A percentile compares a stretch with the other conserved stretches of the same genome.
Evolutionary conservation across 2,888 invertebrate species (phyloP).

Genomic region (Cerceris ruficornis): DNA sequence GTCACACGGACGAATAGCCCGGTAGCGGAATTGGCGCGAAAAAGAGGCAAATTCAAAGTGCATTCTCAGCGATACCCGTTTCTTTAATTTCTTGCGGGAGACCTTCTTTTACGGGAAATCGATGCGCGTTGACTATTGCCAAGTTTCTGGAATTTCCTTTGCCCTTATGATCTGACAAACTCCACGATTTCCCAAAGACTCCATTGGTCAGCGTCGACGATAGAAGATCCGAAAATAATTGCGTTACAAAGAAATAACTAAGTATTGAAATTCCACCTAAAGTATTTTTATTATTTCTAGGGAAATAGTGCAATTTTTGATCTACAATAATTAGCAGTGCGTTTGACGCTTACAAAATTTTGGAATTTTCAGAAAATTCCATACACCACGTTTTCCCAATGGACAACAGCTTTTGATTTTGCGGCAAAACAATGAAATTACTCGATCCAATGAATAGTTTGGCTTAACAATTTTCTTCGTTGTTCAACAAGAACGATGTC

Average conservation of each 20-base stretch:
- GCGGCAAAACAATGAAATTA: too few relatives aligned
- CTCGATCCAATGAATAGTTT: too few relatives aligned
- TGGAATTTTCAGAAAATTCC: too few relatives aligned
- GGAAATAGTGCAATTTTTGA: too few relatives aligned
- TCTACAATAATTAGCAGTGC: too few relatives aligned
- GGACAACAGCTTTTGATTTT: too few relatives aligned
- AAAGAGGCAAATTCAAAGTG: constrained; percentile 48
- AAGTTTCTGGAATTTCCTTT: constrained; percentile 30
- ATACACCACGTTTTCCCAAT: too few relatives aligned
- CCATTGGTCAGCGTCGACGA: too few relatives aligned
- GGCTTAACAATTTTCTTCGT: too few relatives aligned
- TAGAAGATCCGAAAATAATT: background rate
- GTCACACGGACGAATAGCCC: background rate
- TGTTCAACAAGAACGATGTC: too few relatives aligned
- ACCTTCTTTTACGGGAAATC: constrained; percentile 46
- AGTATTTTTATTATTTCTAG: too few relatives aligned
- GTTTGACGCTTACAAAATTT: too few relatives aligned
- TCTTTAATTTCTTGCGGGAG: constrained; percentile 6
- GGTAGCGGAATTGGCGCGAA: background rate
- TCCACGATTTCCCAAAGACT: constrained; percentile 1
- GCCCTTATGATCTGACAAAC: constrained; percentile 26
- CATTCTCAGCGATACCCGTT: constrained; percentile 24
- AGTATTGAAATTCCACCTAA: background rate
- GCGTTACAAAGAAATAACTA: background rate
- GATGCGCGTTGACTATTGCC: constrained; percentile 45